Evolutionary conservation across 64 coral and sea anemone genomes (phyloP).

Genomic region (Acropora tenuis): DNA sequence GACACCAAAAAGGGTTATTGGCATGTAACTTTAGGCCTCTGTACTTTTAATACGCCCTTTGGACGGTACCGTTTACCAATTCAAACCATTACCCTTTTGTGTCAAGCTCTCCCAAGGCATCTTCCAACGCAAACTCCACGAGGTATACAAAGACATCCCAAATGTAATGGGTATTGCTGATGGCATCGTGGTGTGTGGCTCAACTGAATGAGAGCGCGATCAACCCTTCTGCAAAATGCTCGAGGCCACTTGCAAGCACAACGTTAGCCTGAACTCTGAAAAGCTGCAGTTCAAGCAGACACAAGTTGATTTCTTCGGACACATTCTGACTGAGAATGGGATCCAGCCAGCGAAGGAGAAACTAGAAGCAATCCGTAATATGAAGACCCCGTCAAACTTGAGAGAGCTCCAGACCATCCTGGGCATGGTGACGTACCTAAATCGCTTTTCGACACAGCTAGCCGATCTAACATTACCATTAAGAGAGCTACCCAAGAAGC

Average conservation of each 20-base stretch:
- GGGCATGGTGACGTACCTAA: conserved; percentile 12
- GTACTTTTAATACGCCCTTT: conserved; percentile 52
- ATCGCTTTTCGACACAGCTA: conserved; percentile 1
- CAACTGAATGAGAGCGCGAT: conserved; percentile 32
- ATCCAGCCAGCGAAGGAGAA: background rate
- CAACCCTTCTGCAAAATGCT: conserved; percentile 37
- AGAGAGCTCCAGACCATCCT: conserved; percentile 13
- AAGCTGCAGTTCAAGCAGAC: conserved; percentile 47
- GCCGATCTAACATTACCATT: conserved; percentile 1
- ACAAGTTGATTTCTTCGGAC: background rate
- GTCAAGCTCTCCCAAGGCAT: conserved; percentile 35
- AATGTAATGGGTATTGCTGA: conserved; percentile 46
- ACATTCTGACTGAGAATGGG: background rate
- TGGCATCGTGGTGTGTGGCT: conserved; percentile 43
- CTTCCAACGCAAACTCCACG: conserved; percentile 48
- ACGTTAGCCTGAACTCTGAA: conserved; percentile 37
- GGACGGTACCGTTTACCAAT: background rate
- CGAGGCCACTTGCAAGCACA: conserved; percentile 17
- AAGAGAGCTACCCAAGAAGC: conserved; percentile 42
- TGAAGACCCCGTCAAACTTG: conserved; percentile 7
- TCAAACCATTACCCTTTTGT: conserved; percentile 34
- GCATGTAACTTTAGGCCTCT: conserved; percentile 9
- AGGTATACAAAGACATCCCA: conserved; percentile 11
- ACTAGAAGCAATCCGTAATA: conserved; percentile 46
- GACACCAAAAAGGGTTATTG: conserved; percentile 35